Percentiles rank a stretch among this genome's conserved stretches.
These are phyloP conservation scores for Ispidina picta DNA, from an alignment of 2,797 vertebrate species.

Conservation along the genomic window DNA sequence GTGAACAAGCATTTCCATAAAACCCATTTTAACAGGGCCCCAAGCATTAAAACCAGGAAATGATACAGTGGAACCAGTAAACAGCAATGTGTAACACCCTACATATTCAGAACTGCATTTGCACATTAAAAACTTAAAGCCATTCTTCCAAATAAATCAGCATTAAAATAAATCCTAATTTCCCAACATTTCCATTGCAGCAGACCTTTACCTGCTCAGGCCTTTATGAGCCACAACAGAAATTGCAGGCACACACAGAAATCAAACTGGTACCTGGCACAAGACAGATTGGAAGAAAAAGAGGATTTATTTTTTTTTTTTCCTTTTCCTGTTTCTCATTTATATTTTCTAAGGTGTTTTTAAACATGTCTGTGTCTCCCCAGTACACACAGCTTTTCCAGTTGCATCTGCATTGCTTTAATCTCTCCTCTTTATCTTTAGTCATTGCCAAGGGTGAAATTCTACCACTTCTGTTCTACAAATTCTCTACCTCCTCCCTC, in stretches of 20 bases:
- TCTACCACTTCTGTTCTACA: neutral
- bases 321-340: neutral
- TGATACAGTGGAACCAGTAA: neutral
- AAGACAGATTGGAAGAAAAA: neutral
- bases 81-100: neutral
- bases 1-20: neutral
- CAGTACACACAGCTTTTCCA: neutral
- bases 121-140: neutral
- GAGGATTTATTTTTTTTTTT: neutral
- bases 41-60: neutral
- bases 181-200: neutral
- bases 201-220: neutral
- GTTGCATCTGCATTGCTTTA: neutral
- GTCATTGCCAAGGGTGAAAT: neutral
- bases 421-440: neutral
- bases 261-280: neutral
- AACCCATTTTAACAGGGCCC: neutral
- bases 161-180: neutral
- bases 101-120: neutral
- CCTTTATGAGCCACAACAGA: neutral
- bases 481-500: neutral
- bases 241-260: neutral
- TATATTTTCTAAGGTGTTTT: neutral
- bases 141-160: neutral
- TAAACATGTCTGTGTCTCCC: neutral